A percentile compares a stretch with the other conserved stretches of the same genome.
Evolutionary conservation across 2,797 vertebrate genomes (phyloP).

Genomic region (Peromyscus eremicus): DNA sequence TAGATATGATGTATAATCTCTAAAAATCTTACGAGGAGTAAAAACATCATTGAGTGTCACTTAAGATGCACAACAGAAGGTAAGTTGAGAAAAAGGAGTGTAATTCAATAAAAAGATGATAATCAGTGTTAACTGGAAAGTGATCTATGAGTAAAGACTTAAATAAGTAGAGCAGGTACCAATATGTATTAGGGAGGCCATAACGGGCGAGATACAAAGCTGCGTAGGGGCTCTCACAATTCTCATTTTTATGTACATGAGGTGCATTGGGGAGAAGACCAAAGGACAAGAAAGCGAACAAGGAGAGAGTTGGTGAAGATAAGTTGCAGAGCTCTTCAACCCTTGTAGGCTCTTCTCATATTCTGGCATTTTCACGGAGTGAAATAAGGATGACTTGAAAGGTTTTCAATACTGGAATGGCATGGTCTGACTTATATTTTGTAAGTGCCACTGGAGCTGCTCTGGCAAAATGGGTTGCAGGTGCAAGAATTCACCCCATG

Average conservation of each 20-base stretch:
- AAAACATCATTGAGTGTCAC: background rate
- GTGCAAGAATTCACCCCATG: background rate
- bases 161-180: background rate
- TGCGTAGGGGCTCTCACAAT: background rate
- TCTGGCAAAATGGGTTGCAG: background rate
- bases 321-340: background rate
- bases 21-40: background rate
- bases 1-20: background rate
- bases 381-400: background rate
- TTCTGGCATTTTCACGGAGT: background rate
- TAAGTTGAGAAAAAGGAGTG: background rate
- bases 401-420: background rate
- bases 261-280: background rate
- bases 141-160: background rate
- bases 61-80: background rate
- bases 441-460: background rate
- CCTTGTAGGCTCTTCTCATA: background rate
- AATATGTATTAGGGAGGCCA: fast-evolving
- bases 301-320: background rate
- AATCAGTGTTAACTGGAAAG: background rate
- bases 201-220: background rate
- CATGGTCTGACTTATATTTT: background rate
- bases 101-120: background rate
- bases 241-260: background rate
- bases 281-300: background rate